phyloP scores from a whole-genome alignment of 2,797 vertebrate genomes.

The Hylomyscus alleni region DNA sequence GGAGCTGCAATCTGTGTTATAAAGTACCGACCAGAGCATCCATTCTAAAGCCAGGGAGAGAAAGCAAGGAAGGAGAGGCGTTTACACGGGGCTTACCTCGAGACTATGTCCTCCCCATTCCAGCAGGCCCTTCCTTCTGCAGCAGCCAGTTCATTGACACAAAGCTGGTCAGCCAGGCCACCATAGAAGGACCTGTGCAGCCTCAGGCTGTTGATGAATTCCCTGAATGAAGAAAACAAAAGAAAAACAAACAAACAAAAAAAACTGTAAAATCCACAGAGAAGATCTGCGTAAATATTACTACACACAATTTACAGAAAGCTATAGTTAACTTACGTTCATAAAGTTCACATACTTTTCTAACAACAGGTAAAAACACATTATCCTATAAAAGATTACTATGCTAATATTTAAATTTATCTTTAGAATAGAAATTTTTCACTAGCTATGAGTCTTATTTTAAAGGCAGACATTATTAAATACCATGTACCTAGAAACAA shows the following conservation, averaged over 20 bases:
- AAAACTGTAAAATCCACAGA: background rate
- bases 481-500: accelerated
- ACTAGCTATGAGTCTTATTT: background rate
- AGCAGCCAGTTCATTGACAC: constrained; percentile 91
- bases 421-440: background rate
- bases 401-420: background rate
- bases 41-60: background rate
- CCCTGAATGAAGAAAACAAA: constrained; percentile 87
- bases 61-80: background rate
- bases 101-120: constrained; percentile 91
- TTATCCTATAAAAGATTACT: background rate
- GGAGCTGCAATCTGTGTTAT: background rate
- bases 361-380: background rate
- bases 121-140: constrained; percentile 91
- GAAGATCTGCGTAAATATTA: background rate
- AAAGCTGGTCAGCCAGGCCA: constrained; percentile 92
- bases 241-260: background rate
- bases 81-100: constrained; percentile 89
- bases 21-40: background rate
- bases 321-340: background rate
- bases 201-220: constrained; percentile 91
- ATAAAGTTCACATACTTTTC: background rate
- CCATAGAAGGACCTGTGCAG: constrained; percentile 91
- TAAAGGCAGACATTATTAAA: background rate
- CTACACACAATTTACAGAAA: background rate